These are phyloP conservation scores for Conops quadrifasciatus DNA, from an alignment of 2,888 invertebrate species.

Conservation along the genomic window DNA sequence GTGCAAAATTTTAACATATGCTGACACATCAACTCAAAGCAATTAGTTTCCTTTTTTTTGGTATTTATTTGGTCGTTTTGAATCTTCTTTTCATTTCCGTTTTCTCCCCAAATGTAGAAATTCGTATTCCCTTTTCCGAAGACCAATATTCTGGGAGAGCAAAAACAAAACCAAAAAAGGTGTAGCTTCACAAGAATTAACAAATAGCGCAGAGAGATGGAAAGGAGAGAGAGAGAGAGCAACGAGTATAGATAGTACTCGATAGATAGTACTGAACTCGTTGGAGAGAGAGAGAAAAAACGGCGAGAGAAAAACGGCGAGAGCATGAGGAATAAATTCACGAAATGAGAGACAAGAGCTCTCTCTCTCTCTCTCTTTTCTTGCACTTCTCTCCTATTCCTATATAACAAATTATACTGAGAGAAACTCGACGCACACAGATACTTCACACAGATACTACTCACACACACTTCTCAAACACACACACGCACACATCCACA, in stretches of 20 bases:
- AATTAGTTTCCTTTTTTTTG: slow-evolving; percentile 1
- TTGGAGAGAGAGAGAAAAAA: too few species aligned
- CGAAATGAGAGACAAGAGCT: too few species aligned
- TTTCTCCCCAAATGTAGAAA: slow-evolving; percentile 20
- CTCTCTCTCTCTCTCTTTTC: too few species aligned
- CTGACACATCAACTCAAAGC: slow-evolving; percentile 11
- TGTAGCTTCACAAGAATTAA: not conserved
- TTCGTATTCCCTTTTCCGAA: not conserved
- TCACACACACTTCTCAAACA: too few species aligned
- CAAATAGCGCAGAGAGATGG: not conserved
- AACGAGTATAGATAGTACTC: too few species aligned
- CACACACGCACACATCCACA: too few species aligned
- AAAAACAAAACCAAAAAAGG: not conserved
- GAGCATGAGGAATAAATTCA: too few species aligned
- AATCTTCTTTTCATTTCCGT: slow-evolving; percentile 25
- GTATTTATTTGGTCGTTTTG: slow-evolving; percentile 4
- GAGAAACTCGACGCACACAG: slow-evolving; percentile 37
- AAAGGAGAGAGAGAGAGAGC: too few species aligned
- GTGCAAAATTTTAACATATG: slow-evolving; percentile 22
- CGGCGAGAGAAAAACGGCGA: not conserved
- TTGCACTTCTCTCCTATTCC: too few species aligned
- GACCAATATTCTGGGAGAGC: too few species aligned
- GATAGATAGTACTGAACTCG: not conserved
- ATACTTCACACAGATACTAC: slow-evolving; percentile 46
- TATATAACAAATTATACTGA: too few species aligned